Base-by-base conservation (phyloP, 1,140 invertebrate genomes). In the Brevipalpus yothersi region DNA sequence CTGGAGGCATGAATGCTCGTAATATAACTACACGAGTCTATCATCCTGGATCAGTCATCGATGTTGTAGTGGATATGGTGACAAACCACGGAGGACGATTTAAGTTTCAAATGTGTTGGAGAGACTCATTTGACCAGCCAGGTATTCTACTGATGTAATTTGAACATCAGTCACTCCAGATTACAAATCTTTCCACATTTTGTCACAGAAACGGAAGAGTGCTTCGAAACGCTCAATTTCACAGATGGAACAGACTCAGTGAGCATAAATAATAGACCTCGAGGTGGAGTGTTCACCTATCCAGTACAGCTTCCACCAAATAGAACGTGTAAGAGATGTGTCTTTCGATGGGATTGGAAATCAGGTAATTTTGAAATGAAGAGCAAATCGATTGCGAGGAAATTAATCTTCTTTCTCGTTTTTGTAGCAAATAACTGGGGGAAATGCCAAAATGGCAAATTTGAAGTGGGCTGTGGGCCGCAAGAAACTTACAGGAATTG, bases 401-500 rank as follows among this genome's bases (percentile, higher is more conserved):
- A 10, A 41, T 47, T n/a, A 11, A n/a, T 43, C 21, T 9, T 19
- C 12, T 62, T 31, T 49, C 19, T 61, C n/a, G n/a, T 19, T 7
- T 13, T 41, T 60, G n/a, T 12, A 67, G 66, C 60, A 40, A 67
- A 67, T 51, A 67, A 67, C 41, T 67, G 66, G 66, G 66, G 66
- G 1, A 39, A 41, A 15, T 67, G 66, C 60, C 58, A 56, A 41
- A 57, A 65, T 58, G 66, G 66, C 5, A 23, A 19, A 19, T 12
- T 41, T 13, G 45, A 45, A 43, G 56, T 58, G 5, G 84, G 84
- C 2, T 89, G 85, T 68, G 86, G 86, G 0, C 80, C 81, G 0
- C 85, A 89, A 69, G 85, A 89, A 68, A 83, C 88, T 67, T 91
- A 90, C 67, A 76, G 86, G 10, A 80, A 83, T 0, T 90, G 86